phyloP scores from a whole-genome alignment of 2,888 invertebrate species.

The Ophion obscuratus region DNA sequence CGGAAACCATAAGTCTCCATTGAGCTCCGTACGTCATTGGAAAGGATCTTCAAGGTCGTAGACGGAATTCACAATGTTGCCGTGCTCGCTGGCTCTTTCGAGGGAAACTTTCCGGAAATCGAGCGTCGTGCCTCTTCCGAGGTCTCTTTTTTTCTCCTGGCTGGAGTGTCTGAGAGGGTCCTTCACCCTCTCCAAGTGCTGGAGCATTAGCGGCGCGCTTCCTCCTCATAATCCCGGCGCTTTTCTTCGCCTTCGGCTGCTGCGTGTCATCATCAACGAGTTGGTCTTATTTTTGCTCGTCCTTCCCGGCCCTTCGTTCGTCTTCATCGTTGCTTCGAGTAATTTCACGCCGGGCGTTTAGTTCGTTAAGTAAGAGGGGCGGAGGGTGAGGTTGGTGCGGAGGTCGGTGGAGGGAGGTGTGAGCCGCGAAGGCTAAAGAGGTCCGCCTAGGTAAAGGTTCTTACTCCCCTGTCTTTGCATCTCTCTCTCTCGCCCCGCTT shows the following conservation, averaged over 20 bases:
- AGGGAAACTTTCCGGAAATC: conserved; percentile 25
- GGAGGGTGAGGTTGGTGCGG: background rate
- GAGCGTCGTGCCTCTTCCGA: conserved; percentile 11
- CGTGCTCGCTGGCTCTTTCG: too few species aligned
- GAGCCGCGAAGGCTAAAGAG: conserved; percentile 36
- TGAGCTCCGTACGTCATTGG: background rate
- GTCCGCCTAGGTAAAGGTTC: conserved; percentile 23
- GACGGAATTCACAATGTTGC: too few species aligned
- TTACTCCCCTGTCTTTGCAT: conserved; percentile 1
- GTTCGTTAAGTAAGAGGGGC: conserved; percentile 54
- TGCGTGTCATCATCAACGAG: conserved; percentile 37
- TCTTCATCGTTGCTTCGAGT: conserved; percentile 48
- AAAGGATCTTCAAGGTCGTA: too few species aligned
- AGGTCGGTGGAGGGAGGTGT: background rate
- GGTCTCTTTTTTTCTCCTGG: background rate
- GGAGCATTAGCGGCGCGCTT: conserved; percentile 34
- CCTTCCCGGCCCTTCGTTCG: conserved; percentile 6
- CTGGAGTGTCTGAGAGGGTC: conserved; percentile 46
- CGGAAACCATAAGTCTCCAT: too few species aligned
- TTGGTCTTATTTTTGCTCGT: conserved; percentile 7
- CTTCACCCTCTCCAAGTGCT: conserved; percentile 41
- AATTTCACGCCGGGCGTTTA: conserved; percentile 56
- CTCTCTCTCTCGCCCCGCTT: background rate
- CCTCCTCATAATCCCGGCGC: conserved; percentile 25
- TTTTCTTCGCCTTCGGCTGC: conserved; percentile 6